Conservation (phyloP, 2,113 vertebrate genomes). For the Aegithalos caudatus region DNA sequence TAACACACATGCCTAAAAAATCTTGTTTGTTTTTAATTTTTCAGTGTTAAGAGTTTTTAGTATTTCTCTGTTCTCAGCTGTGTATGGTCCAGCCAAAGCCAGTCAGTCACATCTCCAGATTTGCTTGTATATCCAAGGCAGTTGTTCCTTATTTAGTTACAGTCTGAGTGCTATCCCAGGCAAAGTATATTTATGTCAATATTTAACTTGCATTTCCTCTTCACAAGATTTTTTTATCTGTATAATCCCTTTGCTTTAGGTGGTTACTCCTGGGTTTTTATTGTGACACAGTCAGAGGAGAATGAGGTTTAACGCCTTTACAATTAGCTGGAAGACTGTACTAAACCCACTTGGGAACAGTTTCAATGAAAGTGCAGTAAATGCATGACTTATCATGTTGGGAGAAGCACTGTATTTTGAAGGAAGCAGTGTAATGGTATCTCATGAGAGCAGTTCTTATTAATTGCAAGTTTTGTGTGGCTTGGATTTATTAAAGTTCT, state of each 20-base stretch:
- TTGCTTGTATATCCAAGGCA: not conserved
- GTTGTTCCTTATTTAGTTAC: not conserved
- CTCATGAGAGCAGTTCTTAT: conserved; percentile 17
- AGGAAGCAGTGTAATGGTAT: not conserved
- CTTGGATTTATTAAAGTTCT: conserved; percentile 15
- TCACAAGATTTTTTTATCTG: not conserved
- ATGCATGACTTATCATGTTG: not conserved
- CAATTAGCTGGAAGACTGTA: not conserved
- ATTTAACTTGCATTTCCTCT: not conserved
- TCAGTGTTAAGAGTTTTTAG: not conserved
- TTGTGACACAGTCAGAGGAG: not conserved
- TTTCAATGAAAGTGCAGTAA: not conserved
- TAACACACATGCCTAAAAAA: not conserved
- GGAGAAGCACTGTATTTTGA: not conserved
- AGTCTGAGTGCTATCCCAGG: not conserved
- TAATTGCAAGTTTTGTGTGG: conserved; percentile 1
- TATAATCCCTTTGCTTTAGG: not conserved
- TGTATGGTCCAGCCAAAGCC: not conserved
- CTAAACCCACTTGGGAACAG: not conserved
- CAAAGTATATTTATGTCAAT: not conserved
- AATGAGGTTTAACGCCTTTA: not conserved
- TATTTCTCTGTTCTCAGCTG: not conserved
- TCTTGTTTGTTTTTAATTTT: not conserved
- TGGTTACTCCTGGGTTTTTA: not conserved
- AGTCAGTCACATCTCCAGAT: not conserved